These are phyloP conservation scores for Solea senegalensis DNA, from an alignment of 2,113 vertebrate species.

Conservation along the genomic window DNA sequence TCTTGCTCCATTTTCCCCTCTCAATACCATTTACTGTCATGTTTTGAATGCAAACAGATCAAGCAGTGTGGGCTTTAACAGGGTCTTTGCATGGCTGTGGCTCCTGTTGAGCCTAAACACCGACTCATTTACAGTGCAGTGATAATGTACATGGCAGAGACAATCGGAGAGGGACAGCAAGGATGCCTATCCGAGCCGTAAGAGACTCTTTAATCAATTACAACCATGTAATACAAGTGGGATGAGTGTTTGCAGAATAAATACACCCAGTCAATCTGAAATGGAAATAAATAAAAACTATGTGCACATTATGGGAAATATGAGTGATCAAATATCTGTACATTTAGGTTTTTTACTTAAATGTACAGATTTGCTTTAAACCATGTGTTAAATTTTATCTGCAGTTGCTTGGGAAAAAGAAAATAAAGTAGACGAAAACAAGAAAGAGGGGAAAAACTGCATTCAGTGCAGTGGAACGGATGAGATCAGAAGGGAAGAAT, in stretches of 20 bases:
- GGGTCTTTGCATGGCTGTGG: slow-evolving; percentile 25
- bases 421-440: neutral
- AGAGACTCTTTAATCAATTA: slow-evolving; percentile 69
- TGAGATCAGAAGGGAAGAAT: slow-evolving; percentile 47
- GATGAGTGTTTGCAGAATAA: slow-evolving; percentile 11
- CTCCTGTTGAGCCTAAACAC: slow-evolving; percentile 74
- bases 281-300: no score
- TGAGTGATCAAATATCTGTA: no score
- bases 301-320: no score
- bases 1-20: slow-evolving; percentile 57
- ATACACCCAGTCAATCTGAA: neutral
- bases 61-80: slow-evolving; percentile 52
- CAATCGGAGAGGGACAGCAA: slow-evolving; percentile 59
- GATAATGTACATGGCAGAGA: slow-evolving; percentile 75
- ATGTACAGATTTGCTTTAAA: no score
- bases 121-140: slow-evolving; percentile 76
- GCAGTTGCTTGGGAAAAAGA: neutral
- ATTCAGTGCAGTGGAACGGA: slow-evolving; percentile 37
- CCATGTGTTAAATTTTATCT: neutral
- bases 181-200: slow-evolving; percentile 62
- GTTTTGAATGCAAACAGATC: slow-evolving; percentile 60
- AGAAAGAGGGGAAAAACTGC: slow-evolving; percentile 9
- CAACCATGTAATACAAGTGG: slow-evolving; percentile 40
- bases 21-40: slow-evolving; percentile 56
- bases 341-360: no score